Evolutionary conservation across 2,797 vertebrate genomes (phyloP).

Genomic region (Gallinago stenura): DNA sequence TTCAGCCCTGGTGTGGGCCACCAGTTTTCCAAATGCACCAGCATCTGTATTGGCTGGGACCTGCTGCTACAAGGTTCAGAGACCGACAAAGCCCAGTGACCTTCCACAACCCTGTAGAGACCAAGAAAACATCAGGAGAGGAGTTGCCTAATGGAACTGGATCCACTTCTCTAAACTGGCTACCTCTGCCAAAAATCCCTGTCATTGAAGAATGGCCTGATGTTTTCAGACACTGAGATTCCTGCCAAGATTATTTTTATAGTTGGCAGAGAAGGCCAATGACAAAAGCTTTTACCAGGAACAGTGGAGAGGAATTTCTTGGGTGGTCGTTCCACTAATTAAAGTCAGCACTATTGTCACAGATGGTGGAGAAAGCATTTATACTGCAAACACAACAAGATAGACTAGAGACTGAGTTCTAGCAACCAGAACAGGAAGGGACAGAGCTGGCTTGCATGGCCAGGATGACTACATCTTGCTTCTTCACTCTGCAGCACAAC

Average conservation of each 20-base stretch:
- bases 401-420: background rate
- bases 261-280: background rate
- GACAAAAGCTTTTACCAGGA: background rate
- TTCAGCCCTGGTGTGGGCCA: background rate
- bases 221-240: background rate
- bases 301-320: background rate
- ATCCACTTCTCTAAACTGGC: background rate
- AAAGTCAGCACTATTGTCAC: background rate
- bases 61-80: fast-evolving
- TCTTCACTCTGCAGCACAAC: background rate
- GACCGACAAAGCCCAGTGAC: background rate
- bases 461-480: background rate
- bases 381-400: background rate
- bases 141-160: background rate
- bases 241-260: slow-evolving; percentile 6
- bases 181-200: background rate
- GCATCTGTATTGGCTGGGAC: background rate
- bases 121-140: background rate
- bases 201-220: background rate
- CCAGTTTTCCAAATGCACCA: background rate
- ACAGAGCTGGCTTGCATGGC: background rate
- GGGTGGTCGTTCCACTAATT: background rate
- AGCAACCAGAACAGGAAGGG: background rate
- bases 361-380: background rate
- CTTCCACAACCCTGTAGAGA: background rate